Evolutionary conservation across 1,140 invertebrate species (phyloP).

Genomic region (Oncopeltus fasciatus): DNA sequence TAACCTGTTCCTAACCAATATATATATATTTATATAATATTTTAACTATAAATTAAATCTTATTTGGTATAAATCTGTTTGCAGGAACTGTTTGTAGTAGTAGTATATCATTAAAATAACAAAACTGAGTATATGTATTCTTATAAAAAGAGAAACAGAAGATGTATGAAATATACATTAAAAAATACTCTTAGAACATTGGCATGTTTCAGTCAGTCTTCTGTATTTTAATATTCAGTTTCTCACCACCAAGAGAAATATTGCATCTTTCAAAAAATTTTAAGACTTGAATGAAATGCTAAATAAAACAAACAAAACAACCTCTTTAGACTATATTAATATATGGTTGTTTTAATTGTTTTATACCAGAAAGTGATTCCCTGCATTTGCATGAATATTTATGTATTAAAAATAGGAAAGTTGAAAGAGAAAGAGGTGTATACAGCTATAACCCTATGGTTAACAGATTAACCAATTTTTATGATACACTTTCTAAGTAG

Average conservation of each 20-base stretch:
- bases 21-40: no score
- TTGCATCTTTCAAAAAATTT: not conserved
- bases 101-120: slow-evolving; percentile 17
- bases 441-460: not conserved
- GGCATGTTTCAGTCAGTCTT: slow-evolving; percentile 25
- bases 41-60: slow-evolving; percentile 23
- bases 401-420: no score
- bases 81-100: slow-evolving; percentile 25
- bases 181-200: slow-evolving; percentile 24
- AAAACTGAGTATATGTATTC: slow-evolving; percentile 6
- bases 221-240: slow-evolving; percentile 20
- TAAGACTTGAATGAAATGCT: not conserved
- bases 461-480: slow-evolving; percentile 3
- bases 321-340: not conserved
- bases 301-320: slow-evolving; percentile 3
- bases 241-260: slow-evolving; percentile 13
- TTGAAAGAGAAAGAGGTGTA: slow-evolving; percentile 1
- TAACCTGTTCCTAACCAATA: slow-evolving; percentile 7
- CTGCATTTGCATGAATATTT: not conserved
- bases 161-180: slow-evolving; percentile 20
- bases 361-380: not conserved
- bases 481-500: not conserved
- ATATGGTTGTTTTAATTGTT: not conserved
- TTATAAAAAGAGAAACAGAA: slow-evolving; percentile 18
- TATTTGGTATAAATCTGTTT: slow-evolving; percentile 23